Evolutionary conservation across 2,113 vertebrate species (phyloP), one percentile per base, ranked within the genome.

Genomic region (Otocyon megalotis): DNA sequence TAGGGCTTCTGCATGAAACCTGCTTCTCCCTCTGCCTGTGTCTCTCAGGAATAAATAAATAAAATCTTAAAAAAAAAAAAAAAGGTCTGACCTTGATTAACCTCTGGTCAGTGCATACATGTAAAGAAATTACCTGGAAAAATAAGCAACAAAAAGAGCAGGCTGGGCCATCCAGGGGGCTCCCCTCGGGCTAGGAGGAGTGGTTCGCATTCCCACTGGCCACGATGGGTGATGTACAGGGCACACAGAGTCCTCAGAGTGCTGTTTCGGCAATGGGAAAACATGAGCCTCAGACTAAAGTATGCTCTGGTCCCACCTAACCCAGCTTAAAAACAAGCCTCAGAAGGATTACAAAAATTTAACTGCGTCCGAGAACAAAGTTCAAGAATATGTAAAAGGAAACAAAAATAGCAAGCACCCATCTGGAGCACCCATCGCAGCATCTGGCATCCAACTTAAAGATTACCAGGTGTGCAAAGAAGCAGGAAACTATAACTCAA

Each of bases 361-460:
- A 72, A 50, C 50, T 54, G 24, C 8, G 54, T 60, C 14, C 26
- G 54, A 93, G 43, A 56, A 53, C 16, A 58, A 93, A 90, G 30
- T 37, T 86, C 15, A 56, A 93, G 28, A 76, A 56, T 87, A 86
- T 71, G 84, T 81, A 71, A 67, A 85, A 24, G 17, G 17, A 90
- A 69, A n/a, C 15, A 76, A 85, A 97, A 93, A 67, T 87, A 93
- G 22, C 10, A 53, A 93, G n/a, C 65, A 93, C 11, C 19, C 63
- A 62, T 48, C 67, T 69, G 32, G 32, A 35, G 32, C 10, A 35
- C 32, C 65, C 15, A 81, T 63, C 37, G 28, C 20, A 67, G 37
- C 56, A 85, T 35, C 28, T 43, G 43, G 48, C 28, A 88, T 65
- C 11, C 69, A 97, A 32, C 35, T 58, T 85, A 58, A 48, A 95